Base-by-base conservation (phyloP, 1,140 invertebrate genomes). In the Harlomillsia oculata region DNA sequence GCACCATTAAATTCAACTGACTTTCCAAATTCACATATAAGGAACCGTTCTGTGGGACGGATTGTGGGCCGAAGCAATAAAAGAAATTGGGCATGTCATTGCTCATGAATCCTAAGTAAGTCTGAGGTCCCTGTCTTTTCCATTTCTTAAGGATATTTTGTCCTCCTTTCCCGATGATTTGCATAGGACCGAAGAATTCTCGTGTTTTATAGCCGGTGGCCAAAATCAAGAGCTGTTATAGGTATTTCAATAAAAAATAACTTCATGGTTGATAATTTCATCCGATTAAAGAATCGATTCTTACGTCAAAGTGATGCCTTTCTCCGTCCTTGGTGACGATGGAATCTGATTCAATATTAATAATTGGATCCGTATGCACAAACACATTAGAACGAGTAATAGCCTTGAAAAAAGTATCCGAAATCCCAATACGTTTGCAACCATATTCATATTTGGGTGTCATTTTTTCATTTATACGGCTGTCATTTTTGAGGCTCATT, bases 111-210 rank as follows among this genome's bases (percentile, higher is more conserved):
- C n/a, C n/a, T n/a, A n/a, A n/a, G n/a, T n/a, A n/a, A n/a, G n/a
- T n/a, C n/a, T n/a, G n/a, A n/a, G n/a, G n/a, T n/a, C n/a, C n/a
- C n/a, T n/a, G n/a, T n/a, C n/a, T 16, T 28, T 49, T 40, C 57
- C 57, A 59, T 32, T 48, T 40, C 5, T 34, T 14, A 9, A 59
- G 26, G 16, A 59, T 34, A 23, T 48, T 29, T n/a, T 46, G 36
- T 8, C 43, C 43, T 20, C 54, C 36, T 37, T 37, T 34, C 43
- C 50, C 57, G 5, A 30, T 28, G 1, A 59, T 30, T 30, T 49
- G 13, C 20, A 59, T 6, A 13, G 57, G 57, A n/a, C 18, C 44
- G 23, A 59, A 59, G 34, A 40, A 59, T 40, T 59, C 57, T 37
- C 54, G 57, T n/a, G 49, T 45, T 53, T 30, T 8, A 21, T 53